Evolutionary conservation across 2,797 vertebrate species (phyloP), one percentile per base, ranked within the genome.

Genomic region (Catostomus latipinnis): DNA sequence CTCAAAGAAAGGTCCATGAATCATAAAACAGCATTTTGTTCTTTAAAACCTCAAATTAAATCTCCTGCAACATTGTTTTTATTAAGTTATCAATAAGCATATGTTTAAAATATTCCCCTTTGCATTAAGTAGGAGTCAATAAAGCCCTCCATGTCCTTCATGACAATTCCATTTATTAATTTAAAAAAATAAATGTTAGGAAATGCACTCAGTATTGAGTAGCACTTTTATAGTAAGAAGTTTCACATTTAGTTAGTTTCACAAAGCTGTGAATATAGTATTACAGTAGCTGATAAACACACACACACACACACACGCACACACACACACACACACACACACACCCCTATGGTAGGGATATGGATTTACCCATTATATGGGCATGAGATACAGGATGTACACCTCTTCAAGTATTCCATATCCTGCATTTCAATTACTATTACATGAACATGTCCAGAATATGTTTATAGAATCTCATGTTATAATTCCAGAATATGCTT

Each of bases 21-120:
- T 80, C 65, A 65, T 76, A 63, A 80, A 82, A 48, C 43, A 77
- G 45, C 46, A 71, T 43, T 80, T 77, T 69, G 65, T 74, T 46
- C 16, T 70, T 72, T 67, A 69, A 56, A 79, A 79, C 60, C 61
- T 65, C 48, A 60, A 83, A 74, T 67, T 76, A 60, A 56, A 71
- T 65, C n/a, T 60, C 56, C 5, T 45, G 53, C 49, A 58, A 63
- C 63, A 65, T 9, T 63, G 61, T 56, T 54, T 22, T 11, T 18
- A 8, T 5, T 65, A 56, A 50, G 69, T 54, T 71, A 43, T 34
- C 43, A 79, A 57, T 79, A 56, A 72, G 72, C 45, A 79, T 22
- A 79, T 65, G 60, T 16, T 56, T 54, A 72, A 71, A 13, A 65
- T 63, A 14, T 0, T 34, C 16, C 3, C 9, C 46, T 70, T 77